phyloP scores from a whole-genome alignment of 2,888 invertebrate genomes.

The Ceraclea dissimilis region DNA sequence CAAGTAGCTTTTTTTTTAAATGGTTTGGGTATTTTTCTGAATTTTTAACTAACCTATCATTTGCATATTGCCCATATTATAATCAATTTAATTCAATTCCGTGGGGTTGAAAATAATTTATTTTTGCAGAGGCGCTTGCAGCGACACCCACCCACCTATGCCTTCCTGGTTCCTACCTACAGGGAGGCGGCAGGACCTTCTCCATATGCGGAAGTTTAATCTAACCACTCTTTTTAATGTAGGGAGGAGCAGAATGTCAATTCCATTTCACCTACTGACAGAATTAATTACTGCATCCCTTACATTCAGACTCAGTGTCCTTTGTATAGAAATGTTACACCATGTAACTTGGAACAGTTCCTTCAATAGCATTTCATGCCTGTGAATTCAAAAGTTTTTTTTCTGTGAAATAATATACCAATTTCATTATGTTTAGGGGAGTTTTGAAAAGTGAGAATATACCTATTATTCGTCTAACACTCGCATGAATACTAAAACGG shows the following conservation, averaged over 20 bases:
- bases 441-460: too few species aligned
- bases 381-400: too few species aligned
- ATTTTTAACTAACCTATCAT: background rate
- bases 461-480: too few species aligned
- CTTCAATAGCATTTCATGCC: too few species aligned
- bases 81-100: background rate
- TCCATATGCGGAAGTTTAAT: background rate
- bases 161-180: too few species aligned
- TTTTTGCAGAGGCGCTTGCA: background rate
- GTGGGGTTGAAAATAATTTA: background rate
- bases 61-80: background rate
- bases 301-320: background rate
- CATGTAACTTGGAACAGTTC: too few species aligned
- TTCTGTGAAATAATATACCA: too few species aligned
- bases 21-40: too few species aligned
- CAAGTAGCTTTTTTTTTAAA: too few species aligned
- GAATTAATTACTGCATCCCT: slow-evolving; percentile 2
- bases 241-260: background rate
- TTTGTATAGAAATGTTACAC: background rate
- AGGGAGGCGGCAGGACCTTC: too few species aligned
- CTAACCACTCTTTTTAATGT: background rate
- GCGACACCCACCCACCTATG: background rate
- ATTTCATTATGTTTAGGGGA: too few species aligned
- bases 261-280: slow-evolving; percentile 2
- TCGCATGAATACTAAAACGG: too few species aligned